A percentile compares a stretch with the other conserved stretches of the same genome.
These are phyloP conservation scores for Platichthys flesus DNA, from an alignment of 2,113 vertebrate genomes.

Conservation along the genomic window DNA sequence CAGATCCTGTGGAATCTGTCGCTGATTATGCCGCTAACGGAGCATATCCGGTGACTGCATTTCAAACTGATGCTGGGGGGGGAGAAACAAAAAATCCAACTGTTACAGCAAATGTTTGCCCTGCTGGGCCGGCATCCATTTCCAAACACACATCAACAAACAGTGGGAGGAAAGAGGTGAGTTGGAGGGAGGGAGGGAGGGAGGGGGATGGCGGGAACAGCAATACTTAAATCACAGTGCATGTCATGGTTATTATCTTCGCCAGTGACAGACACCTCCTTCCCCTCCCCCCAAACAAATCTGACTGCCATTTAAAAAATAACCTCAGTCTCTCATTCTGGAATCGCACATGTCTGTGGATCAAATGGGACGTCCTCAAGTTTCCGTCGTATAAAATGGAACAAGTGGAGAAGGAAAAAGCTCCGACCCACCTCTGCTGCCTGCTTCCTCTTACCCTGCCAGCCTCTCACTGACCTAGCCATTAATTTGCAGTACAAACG, in stretches of 20 bases:
- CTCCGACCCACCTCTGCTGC: constrained; percentile 44
- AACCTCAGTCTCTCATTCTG: constrained; percentile 37
- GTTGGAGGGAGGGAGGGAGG: background rate
- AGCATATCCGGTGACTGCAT: constrained; percentile 62
- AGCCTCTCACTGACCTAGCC: constrained; percentile 66
- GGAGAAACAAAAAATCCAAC: constrained; percentile 37
- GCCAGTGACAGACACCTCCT: background rate
- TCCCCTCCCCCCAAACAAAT: background rate
- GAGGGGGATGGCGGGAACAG: background rate
- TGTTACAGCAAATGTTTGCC: constrained; percentile 68
- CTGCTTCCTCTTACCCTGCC: constrained; percentile 48
- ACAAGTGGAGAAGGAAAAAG: constrained; percentile 26
- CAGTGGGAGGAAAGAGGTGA: constrained; percentile 14
- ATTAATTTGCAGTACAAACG: constrained; percentile 74
- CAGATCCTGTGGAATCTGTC: constrained; percentile 48
- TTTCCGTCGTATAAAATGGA: constrained; percentile 28
- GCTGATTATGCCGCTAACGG: constrained; percentile 55
- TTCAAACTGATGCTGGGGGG: constrained; percentile 43
- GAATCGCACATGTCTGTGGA: constrained; percentile 9
- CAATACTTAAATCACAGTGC: constrained; percentile 17
- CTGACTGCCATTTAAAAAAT: constrained; percentile 33
- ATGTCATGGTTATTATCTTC: constrained; percentile 8
- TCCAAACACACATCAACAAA: constrained; percentile 55
- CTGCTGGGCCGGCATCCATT: constrained; percentile 50
- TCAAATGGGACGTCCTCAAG: constrained; percentile 44